Conservation (phyloP, 2,888 invertebrate genomes). For the Caenorhabditis drosophilae region DNA sequence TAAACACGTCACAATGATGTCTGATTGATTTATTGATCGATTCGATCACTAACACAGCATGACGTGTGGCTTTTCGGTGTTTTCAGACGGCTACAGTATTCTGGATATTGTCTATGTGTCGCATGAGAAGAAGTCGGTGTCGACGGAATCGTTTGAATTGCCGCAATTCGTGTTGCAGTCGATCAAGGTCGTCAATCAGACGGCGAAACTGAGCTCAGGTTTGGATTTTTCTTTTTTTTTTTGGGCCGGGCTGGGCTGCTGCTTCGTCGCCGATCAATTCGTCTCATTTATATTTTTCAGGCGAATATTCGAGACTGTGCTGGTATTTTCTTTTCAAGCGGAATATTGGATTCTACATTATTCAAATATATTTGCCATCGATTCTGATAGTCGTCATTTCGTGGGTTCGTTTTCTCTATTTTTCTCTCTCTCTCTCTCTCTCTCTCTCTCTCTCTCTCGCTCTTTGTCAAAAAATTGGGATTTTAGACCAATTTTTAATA, state of each 20-base stretch:
- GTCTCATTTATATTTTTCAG: slow-evolving; percentile 38
- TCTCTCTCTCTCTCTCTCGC: too few relatives aligned
- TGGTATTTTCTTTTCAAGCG: slow-evolving; percentile 77
- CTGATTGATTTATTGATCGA: too few relatives aligned
- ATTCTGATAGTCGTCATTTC: slow-evolving; percentile 72
- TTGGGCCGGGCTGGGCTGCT: too few relatives aligned
- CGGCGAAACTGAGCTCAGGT: slow-evolving; percentile 56
- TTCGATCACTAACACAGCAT: too few relatives aligned
- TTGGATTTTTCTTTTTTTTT: too few relatives aligned
- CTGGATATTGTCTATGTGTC: slow-evolving; percentile 57
- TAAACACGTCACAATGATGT: too few relatives aligned
- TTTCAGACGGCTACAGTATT: slow-evolving; percentile 59
- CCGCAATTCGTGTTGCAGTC: slow-evolving; percentile 55
- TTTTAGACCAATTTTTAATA: not conserved
- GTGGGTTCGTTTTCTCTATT: too few relatives aligned
- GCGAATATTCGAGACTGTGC: slow-evolving; percentile 69
- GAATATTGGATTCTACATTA: slow-evolving; percentile 96
- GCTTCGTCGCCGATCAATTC: too few relatives aligned
- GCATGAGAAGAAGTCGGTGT: slow-evolving; percentile 34
- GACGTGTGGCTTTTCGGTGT: slow-evolving; percentile 40
- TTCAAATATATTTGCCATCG: slow-evolving; percentile 92
- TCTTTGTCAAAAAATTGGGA: not conserved
- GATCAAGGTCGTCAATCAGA: slow-evolving; percentile 44
- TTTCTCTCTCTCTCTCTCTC: too few relatives aligned
- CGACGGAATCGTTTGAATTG: slow-evolving; percentile 39